Base-by-base conservation (phyloP, 2,113 vertebrate genomes). In the Suncus etruscus region DNA sequence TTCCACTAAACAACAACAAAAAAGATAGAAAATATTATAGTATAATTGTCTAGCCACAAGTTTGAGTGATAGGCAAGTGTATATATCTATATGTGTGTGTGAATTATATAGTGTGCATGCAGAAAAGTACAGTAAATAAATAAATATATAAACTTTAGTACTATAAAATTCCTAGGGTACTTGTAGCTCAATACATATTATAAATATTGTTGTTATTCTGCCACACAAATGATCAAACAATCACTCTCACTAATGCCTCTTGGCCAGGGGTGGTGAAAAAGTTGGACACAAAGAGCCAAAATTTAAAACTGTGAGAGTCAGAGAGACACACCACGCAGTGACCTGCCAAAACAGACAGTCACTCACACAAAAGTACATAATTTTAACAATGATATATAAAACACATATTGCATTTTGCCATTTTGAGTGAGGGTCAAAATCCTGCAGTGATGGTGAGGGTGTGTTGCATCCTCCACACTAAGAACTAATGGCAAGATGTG, bases 81-180 rank as follows among this genome's bases (percentile, higher is more conserved):
- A 65, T 75, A 66, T 18, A 68, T 14, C 39, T 66, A 75, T 91
- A 81, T 39, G 5, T 39, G 39, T 39, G 39, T 39, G 39, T 39
- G 83, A 24, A 58, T 58, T 22, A 22, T 66, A 47, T 70, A 77
- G 54, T 16, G 74, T 54, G 65, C 68, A 70, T 27, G 58, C 16
- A 51, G 65, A 78, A 92, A 83, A 83, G 20, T 73, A 70, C 20
- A 90, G 75, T 74, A 89, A 79, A 78, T 74, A 82, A 73, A n/a
- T 20, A 90, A 82, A 27, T 87, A 82, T 91, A 65, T 74, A 83
- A 83, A 39, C 39, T 39, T 39, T 39, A 39, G 45, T 90, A 74
- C 86, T 88, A 70, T 29, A 24, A 58, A 51, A 39, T 88, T 61
- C 73, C 88, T 50, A 7, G 48, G 11, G 0, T 51, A 69, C 87